Percentiles rank a stretch among this genome's conserved stretches.
Conservation (phyloP, 2,888 invertebrate genomes). For the Stegana nigrithorax region DNA sequence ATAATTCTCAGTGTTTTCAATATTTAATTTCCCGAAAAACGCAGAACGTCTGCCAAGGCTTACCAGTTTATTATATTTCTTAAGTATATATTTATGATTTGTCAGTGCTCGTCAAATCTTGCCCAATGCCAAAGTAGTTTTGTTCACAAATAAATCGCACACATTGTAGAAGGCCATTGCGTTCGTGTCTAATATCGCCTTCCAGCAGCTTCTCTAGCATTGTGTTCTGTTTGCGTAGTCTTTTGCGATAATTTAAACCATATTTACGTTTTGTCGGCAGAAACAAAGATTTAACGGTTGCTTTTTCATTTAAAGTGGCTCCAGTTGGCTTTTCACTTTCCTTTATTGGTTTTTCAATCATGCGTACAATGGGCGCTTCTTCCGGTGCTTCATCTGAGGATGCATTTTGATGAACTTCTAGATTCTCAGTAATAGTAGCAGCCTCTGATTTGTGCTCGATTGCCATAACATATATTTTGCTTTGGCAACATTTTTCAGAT, state of each 20-base stretch:
- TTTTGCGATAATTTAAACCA: constrained; percentile 60
- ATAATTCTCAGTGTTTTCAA: too few species aligned
- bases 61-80: too few species aligned
- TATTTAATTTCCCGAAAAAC: too few species aligned
- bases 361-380: constrained; percentile 48
- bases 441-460: background rate
- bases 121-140: constrained; percentile 75
- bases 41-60: too few species aligned
- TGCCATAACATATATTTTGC: background rate
- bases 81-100: constrained; percentile 13
- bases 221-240: constrained; percentile 67
- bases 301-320: background rate
- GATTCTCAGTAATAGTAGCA: background rate
- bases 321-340: background rate
- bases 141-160: constrained; percentile 82
- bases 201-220: constrained; percentile 79
- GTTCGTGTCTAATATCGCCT: constrained; percentile 84
- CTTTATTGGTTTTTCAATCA: constrained; percentile 25
- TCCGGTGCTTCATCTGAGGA: constrained; percentile 52
- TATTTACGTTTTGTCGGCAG: constrained; percentile 27
- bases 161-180: constrained; percentile 89
- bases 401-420: background rate
- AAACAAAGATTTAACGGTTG: constrained; percentile 12
- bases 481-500: background rate
- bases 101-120: background rate